Base-by-base conservation (phyloP, 1,140 invertebrate genomes). In the Odontomachus brunneus region DNA sequence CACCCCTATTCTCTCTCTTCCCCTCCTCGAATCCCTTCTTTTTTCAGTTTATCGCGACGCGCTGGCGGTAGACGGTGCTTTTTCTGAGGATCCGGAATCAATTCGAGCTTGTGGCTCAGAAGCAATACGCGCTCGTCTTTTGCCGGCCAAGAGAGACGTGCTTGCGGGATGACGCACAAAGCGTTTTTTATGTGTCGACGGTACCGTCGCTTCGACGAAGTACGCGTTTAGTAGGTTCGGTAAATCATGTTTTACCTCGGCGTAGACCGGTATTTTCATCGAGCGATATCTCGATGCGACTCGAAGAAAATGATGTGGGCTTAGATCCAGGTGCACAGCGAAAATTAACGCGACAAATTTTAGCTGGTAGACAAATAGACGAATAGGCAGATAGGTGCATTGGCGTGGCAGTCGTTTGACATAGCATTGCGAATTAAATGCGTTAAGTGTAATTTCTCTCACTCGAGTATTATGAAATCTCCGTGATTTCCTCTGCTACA, bases 121-220 rank as follows among this genome's bases (percentile, higher is more conserved):
- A 69, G 29, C 51, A 15, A 69, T 69, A 57, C 22, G 75, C 65
- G 51, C 65, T 38, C 75, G 17, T 71, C 33, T 80, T 67, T 69
- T 22, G 63, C 33, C 29, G 22, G 65, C 38, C 71, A 57, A 59
- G 33, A 69, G 51, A 57, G 38, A 44, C 29, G 12, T 57, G 22
- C 5, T 33, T 33, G 29, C 22, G 19, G 12, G n/a, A 78, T 17
- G 11, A 53, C 53, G n/a, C 33, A 59, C 55, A 80, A 26, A 80
- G 24, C 33, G n/a, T n/a, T 69, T 12, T 57, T 59, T 80, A 44
- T 38, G 26, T 44, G 19, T n/a, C 33, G 22, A 59, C 44, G 14
- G 14, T 29, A 4, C 5, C 29, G 55, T 69, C 22, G 44, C n/a
- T 57, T 78, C 48, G 48, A 57, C 29, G 12, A 51, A n/a, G 55